Evolutionary conservation across 2,888 invertebrate genomes (phyloP), one percentile per base, ranked within the genome.

Genomic region (Eristalis arbustorum): DNA sequence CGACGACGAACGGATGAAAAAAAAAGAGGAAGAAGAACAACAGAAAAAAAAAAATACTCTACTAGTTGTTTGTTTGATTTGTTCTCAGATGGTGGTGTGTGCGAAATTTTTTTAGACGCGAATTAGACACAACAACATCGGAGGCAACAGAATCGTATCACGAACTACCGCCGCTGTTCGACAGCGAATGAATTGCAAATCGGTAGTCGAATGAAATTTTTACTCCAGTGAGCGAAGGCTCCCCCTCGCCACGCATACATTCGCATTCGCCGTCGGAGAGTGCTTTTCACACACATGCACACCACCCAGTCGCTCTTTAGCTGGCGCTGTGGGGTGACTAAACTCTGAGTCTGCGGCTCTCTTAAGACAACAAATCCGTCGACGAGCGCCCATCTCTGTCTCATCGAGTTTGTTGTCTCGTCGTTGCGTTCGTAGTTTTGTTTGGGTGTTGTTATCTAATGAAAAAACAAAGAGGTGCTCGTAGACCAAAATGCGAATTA

Each of bases 91-190:
- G 31, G 6, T 62, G 62, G 6, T 76, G 42, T 76, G 76, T 62
- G 73, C 68, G 80, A 56, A 28, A 57, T 37, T 25, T 22, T 31
- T 4, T 31, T 3, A 31, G 62, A 84, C 77, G 84, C 84, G 77
- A 85, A 62, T 72, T 68, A 73, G 57, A 66, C 31, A 57, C 67
- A 68, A 62, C 64, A 25, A 62, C 73, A 73, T 67, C 57, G 18
- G 49, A 49, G 18, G 49, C 18, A 49, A 49, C 49, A 18, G 71
- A 79, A 79, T 34, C 42, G 25, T 79, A 79, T 75, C 79, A 71
- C 87, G 49, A 87, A 83, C 78, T 61, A 75, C 69, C 87, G 83
- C 87, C 78, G 87, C 75, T 87, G 87, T 83, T 83, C 75, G 87
- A 75, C 87, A 87, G 87, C 83, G 83, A 87, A 87, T 87, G 87